Conservation (phyloP, 2,888 invertebrate genomes). For the Eustalomyia histrio region DNA sequence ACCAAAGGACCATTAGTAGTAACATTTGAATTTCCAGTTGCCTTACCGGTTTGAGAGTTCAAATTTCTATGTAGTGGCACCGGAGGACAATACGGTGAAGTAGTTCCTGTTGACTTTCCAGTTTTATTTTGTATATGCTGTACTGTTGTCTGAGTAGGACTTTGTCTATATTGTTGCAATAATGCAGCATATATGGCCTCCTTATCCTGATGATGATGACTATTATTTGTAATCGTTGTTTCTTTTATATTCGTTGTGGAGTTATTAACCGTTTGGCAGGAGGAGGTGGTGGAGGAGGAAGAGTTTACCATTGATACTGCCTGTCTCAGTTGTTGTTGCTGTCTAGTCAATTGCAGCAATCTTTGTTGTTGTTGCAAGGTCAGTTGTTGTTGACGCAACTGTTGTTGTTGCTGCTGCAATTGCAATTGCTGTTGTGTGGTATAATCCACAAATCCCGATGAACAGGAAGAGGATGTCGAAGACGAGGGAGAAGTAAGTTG, state of each 20-base stretch:
- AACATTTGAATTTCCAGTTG: constrained; percentile 12
- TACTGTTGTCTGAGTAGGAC: constrained; percentile 69
- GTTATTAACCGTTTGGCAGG: constrained; percentile 3
- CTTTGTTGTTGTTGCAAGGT: constrained; percentile 72
- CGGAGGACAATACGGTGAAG: constrained; percentile 67
- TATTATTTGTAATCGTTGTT: constrained; percentile 60
- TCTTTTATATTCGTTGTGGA: constrained; percentile 48
- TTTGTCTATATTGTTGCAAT: constrained; percentile 77
- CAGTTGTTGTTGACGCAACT: constrained; percentile 66
- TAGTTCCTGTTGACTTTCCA: constrained; percentile 25
- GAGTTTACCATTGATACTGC: constrained; percentile 69
- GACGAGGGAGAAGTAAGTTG: constrained; percentile 78
- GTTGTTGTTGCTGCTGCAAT: constrained; percentile 69
- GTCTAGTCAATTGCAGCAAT: constrained; percentile 74
- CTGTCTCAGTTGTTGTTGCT: constrained; percentile 74
- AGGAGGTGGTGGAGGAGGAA: constrained; percentile 3
- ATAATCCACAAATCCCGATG: constrained; percentile 74
- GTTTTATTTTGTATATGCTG: constrained; percentile 9
- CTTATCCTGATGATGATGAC: constrained; percentile 70
- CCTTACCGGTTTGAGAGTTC: not conserved
- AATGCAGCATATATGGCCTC: constrained; percentile 77
- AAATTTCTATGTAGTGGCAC: constrained; percentile 73
- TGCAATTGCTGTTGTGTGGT: constrained; percentile 62
- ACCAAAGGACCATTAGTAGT: constrained; percentile 69
- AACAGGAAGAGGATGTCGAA: constrained; percentile 54